Evolutionary conservation across 2,888 invertebrate species (phyloP).

Genomic region (Dynastes tityus): DNA sequence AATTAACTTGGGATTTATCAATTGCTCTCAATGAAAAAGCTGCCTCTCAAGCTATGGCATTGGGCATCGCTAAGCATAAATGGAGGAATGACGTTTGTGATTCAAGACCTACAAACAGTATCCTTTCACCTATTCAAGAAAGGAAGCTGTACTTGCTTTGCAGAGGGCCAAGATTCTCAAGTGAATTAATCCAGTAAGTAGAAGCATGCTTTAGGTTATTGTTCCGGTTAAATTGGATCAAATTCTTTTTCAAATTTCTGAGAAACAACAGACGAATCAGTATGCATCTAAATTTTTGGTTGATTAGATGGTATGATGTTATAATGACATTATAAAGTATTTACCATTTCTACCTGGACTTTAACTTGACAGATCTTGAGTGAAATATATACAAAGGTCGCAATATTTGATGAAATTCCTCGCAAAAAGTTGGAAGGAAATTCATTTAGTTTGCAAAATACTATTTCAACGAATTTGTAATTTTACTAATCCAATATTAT

Average conservation of each 20-base stretch:
- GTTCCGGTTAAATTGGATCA: no score
- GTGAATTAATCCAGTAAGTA: conserved; percentile 73
- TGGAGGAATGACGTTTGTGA: conserved; percentile 68
- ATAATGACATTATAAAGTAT: no score
- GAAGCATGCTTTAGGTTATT: conserved; percentile 16
- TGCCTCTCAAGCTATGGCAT: conserved; percentile 57
- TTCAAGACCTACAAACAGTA: conserved; percentile 55
- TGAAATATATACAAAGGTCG: no score
- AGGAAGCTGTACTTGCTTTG: conserved; percentile 77
- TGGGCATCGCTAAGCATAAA: conserved; percentile 61
- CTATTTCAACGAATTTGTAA: no score
- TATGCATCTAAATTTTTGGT: no score
- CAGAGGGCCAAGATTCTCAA: conserved; percentile 76
- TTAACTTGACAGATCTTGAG: no score
- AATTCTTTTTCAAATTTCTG: not conserved
- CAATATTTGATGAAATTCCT: no score
- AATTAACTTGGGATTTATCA: conserved; percentile 63
- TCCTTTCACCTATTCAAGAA: conserved; percentile 64
- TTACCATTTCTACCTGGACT: no score
- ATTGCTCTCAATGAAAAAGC: conserved; percentile 57
- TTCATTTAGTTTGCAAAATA: no score
- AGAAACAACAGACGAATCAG: no score
- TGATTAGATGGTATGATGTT: no score
- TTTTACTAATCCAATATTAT: conserved; percentile 8
- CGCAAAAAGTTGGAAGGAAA: no score